Conservation (phyloP, 2,113 vertebrate species). For the Myanophis thanlyinensis region DNA sequence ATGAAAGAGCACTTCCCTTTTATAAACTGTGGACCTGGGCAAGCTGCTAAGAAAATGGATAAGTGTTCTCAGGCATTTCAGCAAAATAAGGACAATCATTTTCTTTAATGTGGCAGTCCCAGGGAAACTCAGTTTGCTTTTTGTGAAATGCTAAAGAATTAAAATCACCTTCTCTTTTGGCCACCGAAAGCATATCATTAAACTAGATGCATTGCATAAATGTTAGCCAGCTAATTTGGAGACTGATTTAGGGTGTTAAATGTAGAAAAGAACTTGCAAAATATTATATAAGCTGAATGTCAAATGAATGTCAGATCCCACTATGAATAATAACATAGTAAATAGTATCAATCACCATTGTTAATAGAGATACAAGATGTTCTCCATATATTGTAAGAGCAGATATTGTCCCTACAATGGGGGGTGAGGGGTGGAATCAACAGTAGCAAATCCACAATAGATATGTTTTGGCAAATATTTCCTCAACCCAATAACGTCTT, state of each 20-base stretch:
- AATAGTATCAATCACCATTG: not conserved
- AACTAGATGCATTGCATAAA: not conserved
- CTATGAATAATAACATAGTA: not conserved
- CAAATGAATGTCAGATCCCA: not conserved
- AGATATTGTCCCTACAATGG: not conserved
- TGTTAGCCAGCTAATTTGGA: not conserved
- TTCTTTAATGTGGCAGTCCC: not conserved
- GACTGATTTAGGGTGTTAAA: not conserved
- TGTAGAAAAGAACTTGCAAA: slow-evolving; percentile 28
- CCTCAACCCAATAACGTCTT: not conserved
- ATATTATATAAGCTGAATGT: not conserved
- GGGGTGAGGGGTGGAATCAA: not conserved
- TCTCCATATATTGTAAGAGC: not conserved
- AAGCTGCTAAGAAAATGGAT: not conserved
- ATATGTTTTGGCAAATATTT: not conserved
- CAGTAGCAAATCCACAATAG: not conserved
- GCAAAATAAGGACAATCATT: not conserved
- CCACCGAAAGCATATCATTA: not conserved
- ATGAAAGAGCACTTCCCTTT: not conserved
- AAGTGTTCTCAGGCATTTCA: not conserved
- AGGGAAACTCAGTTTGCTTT: not conserved
- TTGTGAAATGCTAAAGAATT: not conserved
- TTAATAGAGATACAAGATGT: not conserved
- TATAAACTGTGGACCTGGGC: not conserved
- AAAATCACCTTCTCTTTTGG: not conserved